Conservation (phyloP, 2,888 invertebrate genomes). For the Aphodius sticticus region DNA sequence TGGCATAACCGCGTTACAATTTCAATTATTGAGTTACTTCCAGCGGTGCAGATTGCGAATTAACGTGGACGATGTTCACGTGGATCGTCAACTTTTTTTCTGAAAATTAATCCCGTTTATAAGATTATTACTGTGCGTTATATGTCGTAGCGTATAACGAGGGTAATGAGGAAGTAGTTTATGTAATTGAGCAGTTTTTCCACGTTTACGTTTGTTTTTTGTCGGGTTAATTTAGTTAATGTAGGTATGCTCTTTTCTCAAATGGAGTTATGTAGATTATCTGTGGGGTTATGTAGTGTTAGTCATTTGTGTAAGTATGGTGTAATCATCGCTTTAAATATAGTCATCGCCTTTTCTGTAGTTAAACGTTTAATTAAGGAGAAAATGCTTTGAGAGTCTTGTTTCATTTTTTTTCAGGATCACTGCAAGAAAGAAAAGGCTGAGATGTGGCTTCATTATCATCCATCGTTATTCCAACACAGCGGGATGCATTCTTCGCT, state of each 20-base stretch:
- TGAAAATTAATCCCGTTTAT: neutral
- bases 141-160: neutral
- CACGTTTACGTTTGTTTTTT: neutral
- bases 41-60: neutral
- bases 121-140: neutral
- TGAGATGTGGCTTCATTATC: conserved; percentile 84
- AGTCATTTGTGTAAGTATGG: neutral
- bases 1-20: neutral
- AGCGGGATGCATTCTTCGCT: conserved; percentile 94
- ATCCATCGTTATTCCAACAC: conserved; percentile 93
- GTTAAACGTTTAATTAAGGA: neutral
- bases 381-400: neutral
- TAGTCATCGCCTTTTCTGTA: neutral
- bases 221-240: neutral
- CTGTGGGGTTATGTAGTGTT: too few relatives aligned
- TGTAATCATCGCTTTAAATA: neutral
- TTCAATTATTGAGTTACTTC: neutral
- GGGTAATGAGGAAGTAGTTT: neutral
- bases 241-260: neutral
- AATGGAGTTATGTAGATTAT: too few relatives aligned
- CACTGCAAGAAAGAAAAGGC: conserved; percentile 81
- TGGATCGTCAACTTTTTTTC: neutral
- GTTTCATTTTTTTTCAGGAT: conserved; percentile 68
- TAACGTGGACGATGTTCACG: too few relatives aligned
- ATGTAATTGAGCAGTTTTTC: neutral